These are phyloP conservation scores for Yponomeuta sedellus DNA, from an alignment of 2,888 invertebrate genomes.

Conservation along the genomic window DNA sequence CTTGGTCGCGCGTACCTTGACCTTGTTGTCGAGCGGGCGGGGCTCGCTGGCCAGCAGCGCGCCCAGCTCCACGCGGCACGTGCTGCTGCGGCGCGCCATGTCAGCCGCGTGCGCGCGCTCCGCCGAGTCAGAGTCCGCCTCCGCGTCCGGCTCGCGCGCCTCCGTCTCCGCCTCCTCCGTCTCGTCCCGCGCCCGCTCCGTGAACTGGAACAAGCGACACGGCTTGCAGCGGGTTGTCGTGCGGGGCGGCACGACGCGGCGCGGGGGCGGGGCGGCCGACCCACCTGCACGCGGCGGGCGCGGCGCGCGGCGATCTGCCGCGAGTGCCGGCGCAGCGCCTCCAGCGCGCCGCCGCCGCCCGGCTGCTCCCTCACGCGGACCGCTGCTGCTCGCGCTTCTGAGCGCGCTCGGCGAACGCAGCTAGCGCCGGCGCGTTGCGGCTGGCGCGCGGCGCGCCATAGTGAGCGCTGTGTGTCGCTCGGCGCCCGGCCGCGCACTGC, in stretches of 20 bases:
- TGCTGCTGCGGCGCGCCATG: constrained; percentile 58
- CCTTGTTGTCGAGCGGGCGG: constrained; percentile 83
- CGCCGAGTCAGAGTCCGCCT: constrained; percentile 20
- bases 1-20: constrained; percentile 76
- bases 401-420: not conserved
- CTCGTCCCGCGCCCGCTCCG: constrained; percentile 65
- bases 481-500: constrained; percentile 60
- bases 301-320: constrained; percentile 89
- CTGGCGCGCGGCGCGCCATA: constrained; percentile 2
- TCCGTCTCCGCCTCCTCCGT: constrained; percentile 45
- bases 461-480: constrained; percentile 39
- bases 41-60: constrained; percentile 80
- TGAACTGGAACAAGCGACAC: constrained; percentile 55
- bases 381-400: not conserved
- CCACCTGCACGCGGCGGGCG: constrained; percentile 88
- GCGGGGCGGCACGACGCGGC: too few relatives aligned
- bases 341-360: constrained; percentile 64
- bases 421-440: not conserved
- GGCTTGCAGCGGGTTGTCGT: not conserved
- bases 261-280: constrained; percentile 28
- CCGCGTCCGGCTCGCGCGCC: constrained; percentile 21
- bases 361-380: constrained; percentile 13
- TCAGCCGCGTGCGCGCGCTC: constrained; percentile 43
- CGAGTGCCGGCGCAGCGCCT: constrained; percentile 89
- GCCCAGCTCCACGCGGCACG: constrained; percentile 78